Evolutionary conservation across 2,888 invertebrate genomes (phyloP).

Genomic region (Galerucella nymphaeae): DNA sequence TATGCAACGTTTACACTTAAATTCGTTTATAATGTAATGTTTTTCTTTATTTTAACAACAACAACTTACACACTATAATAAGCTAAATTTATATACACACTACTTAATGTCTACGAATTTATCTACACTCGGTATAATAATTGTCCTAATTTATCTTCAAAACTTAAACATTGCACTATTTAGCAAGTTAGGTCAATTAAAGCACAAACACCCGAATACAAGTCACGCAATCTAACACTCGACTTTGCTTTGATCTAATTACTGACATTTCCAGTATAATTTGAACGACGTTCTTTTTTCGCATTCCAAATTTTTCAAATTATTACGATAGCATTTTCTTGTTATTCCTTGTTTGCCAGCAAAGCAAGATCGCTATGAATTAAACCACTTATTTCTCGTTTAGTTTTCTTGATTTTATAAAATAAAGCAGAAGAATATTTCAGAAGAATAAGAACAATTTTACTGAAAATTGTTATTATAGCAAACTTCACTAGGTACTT

Average conservation of each 20-base stretch:
- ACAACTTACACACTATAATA: too few species aligned
- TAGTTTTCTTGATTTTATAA: neutral
- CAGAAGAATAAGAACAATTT: neutral
- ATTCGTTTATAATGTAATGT: too few species aligned
- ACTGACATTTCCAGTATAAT: slow-evolving; percentile 30
- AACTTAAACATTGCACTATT: too few species aligned
- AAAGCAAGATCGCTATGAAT: slow-evolving; percentile 5
- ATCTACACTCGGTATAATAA: too few species aligned
- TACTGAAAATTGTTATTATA: too few species aligned
- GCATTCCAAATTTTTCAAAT: slow-evolving; percentile 31
- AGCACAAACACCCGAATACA: slow-evolving; percentile 33
- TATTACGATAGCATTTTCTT: slow-evolving; percentile 21
- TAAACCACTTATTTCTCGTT: neutral
- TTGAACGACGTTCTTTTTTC: slow-evolving; percentile 29
- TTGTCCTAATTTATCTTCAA: too few species aligned
- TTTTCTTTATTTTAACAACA: too few species aligned
- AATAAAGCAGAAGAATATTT: neutral
- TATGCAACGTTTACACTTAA: too few species aligned
- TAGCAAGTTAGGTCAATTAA: slow-evolving; percentile 34
- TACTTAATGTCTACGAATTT: too few species aligned
- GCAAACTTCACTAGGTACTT: too few species aligned
- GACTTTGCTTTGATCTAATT: slow-evolving; percentile 36
- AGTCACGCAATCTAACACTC: slow-evolving; percentile 31
- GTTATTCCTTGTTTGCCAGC: neutral
- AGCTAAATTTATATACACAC: too few species aligned